Evolutionary conservation across 2,888 invertebrate species (phyloP), one percentile per base, ranked within the genome.

Genomic region (Cyrtodaria siliqua): DNA sequence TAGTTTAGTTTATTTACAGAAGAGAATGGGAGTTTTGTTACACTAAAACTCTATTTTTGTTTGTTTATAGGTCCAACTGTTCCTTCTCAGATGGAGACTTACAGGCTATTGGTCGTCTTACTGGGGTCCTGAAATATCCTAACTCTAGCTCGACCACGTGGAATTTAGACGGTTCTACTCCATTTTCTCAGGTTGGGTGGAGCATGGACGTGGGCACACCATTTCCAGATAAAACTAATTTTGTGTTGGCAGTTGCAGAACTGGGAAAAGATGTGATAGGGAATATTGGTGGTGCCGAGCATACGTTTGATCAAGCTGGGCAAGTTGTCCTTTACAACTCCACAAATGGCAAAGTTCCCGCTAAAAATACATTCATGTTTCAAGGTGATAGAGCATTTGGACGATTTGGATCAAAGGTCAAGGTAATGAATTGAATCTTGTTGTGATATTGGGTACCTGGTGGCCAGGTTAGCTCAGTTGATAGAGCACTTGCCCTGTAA

Each of bases 361-460:
- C 40, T 18, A 42, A 44, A 16, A 16, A 33, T 14, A 42, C 26
- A 40, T 50, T 44, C 6, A 24, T 23, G 26, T 83, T 84, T 38
- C 69, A 73, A n/a, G 87, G 88, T 2, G 87, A 89, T 56, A 84
- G 87, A 50, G 59, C 71, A 16, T 84, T 64, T 76, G 84, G 78
- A 44, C 73, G 87, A 55, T 89, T 88, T 75, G 89, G 89, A 4
- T 67, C 68, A n/a, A 77, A 79, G 55, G 72, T 89, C 12, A 81
- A 79, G 85, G 89, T 88, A 68, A 40, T 20, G n/a, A n/a, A n/a
- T n/a, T n/a, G n/a, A n/a, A n/a, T n/a, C n/a, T n/a, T n/a, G n/a
- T n/a, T n/a, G n/a, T n/a, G n/a, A n/a, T n/a, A n/a, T n/a, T n/a
- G n/a, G n/a, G n/a, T n/a, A n/a, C n/a, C n/a, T n/a, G n/a, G n/a